These are phyloP conservation scores for Epinephelus cyanopodus DNA, from an alignment of 2,113 vertebrate species.

Conservation along the genomic window DNA sequence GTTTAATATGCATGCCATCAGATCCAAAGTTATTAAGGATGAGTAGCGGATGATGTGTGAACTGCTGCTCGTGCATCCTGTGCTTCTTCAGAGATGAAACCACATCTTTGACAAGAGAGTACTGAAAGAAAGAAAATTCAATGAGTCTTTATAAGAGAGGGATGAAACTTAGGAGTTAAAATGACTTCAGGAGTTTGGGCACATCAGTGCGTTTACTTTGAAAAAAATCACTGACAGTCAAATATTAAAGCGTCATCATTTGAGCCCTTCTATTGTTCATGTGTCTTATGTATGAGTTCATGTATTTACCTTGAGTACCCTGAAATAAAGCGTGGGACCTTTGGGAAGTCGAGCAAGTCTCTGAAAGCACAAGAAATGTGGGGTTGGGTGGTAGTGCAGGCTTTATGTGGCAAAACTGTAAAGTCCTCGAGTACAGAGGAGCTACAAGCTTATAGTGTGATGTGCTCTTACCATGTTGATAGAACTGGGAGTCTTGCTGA, in stretches of 20 bases:
- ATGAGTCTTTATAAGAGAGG: background rate
- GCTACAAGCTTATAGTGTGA: background rate
- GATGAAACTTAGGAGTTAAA: too few relatives aligned
- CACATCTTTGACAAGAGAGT: slow-evolving; percentile 90
- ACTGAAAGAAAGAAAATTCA: slow-evolving; percentile 77
- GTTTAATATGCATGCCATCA: slow-evolving; percentile 92
- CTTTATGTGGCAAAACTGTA: accelerated
- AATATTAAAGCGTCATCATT: slow-evolving; percentile 67
- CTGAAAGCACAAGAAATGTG: slow-evolving; percentile 66
- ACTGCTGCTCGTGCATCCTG: slow-evolving; percentile 95
- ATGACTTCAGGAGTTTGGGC: background rate
- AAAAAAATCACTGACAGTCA: slow-evolving; percentile 80
- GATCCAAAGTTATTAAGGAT: slow-evolving; percentile 93
- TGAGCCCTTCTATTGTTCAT: slow-evolving; percentile 15
- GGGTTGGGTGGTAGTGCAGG: too few relatives aligned
- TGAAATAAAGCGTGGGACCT: slow-evolving; percentile 91
- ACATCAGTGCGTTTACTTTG: slow-evolving; percentile 85
- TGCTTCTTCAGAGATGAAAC: slow-evolving; percentile 91
- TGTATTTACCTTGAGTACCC: slow-evolving; percentile 85
- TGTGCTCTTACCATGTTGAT: slow-evolving; percentile 87
- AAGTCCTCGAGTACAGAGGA: too few relatives aligned
- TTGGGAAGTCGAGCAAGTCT: slow-evolving; percentile 92
- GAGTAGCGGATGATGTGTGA: slow-evolving; percentile 90
- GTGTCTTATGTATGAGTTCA: background rate
- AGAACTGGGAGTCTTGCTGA: slow-evolving; percentile 86